Conservation (phyloP, 2,113 vertebrate species). For the Muntiacus reevesi region DNA sequence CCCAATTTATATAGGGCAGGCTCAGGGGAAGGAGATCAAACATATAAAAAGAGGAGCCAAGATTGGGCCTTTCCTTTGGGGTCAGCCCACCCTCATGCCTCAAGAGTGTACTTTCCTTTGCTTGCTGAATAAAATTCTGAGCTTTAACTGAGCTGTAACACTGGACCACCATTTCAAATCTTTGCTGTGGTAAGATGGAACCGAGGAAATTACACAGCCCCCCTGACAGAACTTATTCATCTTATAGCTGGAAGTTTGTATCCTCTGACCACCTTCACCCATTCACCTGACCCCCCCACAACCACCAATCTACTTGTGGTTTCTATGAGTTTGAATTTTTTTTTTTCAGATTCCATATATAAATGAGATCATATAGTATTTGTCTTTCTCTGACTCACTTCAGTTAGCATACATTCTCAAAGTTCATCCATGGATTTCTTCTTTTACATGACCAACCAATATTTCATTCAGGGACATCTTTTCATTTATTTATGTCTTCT, state of each 20-base stretch:
- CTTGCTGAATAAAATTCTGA: not conserved
- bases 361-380: not conserved
- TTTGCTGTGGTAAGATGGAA: not conserved
- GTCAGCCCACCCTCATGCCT: not conserved
- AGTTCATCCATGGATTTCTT: not conserved
- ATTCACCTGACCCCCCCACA: not conserved
- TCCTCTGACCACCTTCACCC: not conserved
- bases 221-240: not conserved
- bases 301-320: not conserved
- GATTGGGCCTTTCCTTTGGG: not conserved
- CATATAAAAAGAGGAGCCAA: not conserved
- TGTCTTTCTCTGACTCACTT: not conserved
- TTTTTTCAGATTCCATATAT: not conserved
- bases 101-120: not conserved
- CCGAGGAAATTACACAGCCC: not conserved
- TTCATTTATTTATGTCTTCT: not conserved
- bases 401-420: not conserved
- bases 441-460: not conserved
- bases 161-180: not conserved
- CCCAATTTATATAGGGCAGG: not conserved
- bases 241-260: not conserved
- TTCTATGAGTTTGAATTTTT: not conserved
- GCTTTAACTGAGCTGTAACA: not conserved
- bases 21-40: not conserved
- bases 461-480: not conserved